phyloP scores from a whole-genome alignment of 2,797 vertebrate species.

The Smutsia gigantea region DNA sequence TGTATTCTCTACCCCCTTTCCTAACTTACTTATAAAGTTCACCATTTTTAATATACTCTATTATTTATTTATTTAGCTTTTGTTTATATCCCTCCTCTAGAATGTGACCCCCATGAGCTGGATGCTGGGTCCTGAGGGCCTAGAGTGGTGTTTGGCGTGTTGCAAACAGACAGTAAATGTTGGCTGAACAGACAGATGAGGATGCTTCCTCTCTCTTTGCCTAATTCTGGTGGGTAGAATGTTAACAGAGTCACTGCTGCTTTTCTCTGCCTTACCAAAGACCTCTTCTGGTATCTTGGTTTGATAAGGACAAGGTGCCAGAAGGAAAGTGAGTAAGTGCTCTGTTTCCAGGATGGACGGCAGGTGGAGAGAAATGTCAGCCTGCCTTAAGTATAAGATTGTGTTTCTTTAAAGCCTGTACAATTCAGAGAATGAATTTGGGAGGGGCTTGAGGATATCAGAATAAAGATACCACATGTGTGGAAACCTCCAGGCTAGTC shows the following conservation, averaged over 20 bases:
- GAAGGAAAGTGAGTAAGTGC: background rate
- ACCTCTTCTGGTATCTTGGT: background rate
- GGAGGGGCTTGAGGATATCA: background rate
- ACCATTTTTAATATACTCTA: background rate
- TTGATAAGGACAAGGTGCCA: background rate
- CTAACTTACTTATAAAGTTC: background rate
- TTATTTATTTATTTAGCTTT: background rate
- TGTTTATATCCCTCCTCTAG: background rate
- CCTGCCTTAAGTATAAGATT: background rate
- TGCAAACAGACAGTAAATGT: background rate
- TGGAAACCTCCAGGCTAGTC: slow-evolving; percentile 9
- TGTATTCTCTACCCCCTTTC: background rate
- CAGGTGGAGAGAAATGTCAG: background rate
- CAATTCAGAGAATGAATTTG: background rate
- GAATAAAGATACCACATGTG: background rate
- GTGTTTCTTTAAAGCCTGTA: background rate
- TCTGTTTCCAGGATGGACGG: background rate
- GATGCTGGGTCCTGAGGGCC: background rate
- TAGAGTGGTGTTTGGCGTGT: background rate
- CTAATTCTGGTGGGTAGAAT: background rate
- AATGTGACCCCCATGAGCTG: background rate
- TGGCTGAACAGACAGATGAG: background rate
- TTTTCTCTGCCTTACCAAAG: background rate
- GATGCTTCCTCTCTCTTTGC: background rate
- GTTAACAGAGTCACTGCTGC: background rate